Base-by-base conservation (phyloP, 2,888 invertebrate species). In the Thelaira solivaga region DNA sequence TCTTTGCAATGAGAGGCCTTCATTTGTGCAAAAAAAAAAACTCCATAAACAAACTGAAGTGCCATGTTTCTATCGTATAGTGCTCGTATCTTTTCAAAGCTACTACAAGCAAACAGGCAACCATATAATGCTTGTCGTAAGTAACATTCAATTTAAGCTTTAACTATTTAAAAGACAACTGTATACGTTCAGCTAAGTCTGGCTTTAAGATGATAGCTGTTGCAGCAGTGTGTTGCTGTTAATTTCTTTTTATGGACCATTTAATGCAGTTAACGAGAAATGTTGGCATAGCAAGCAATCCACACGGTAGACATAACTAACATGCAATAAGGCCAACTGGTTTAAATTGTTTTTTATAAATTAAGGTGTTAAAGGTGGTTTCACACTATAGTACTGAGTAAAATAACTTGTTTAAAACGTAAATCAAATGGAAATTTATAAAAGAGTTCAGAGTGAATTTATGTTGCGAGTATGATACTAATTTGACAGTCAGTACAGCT, bases 361-460 rank as follows among this genome's bases (percentile, higher is more conserved):
- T 67, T 74, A 20, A 67, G 67, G 74, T 67, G 74, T 74, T 74
- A 74, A 67, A n/a, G n/a, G 51, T 65, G 74, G 61, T 51, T 67
- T 61, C 45, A 67, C n/a, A 59, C 74, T 67, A 74, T 67, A 74
- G 51, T 74, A 45, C 8, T 67, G n/a, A 67, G 59, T 61, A 67
- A 67, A 74, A 31, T 41, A 53, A 62, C 62, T 72, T 62, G 62
- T 67, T 74, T 36, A 53, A 34, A 61, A 67, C n/a, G n/a, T n/a
- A n/a, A n/a, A n/a, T n/a, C n/a, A n/a, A n/a, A n/a, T n/a, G n/a
- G n/a, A n/a, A n/a, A n/a, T n/a, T n/a, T n/a, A n/a, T n/a, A n/a
- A n/a, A n/a, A n/a, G n/a, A n/a, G n/a, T n/a, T n/a, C n/a, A n/a
- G n/a, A n/a, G n/a, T n/a, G n/a, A n/a, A n/a, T n/a, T n/a, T n/a